Percentiles rank a stretch among this genome's conserved stretches.
phyloP scores from a whole-genome alignment of 2,113 vertebrate species.

The western clawed frog (Xenopus tropicalis) region UCB_Xtro_10.0 CM004448.2:13693001-13693500 shows the following conservation, averaged over 20 bases:
- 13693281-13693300: conserved; percentile 56
- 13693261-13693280: conserved; percentile 50
- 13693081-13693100: too few species aligned
- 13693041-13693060: too few species aligned
- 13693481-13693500: too few species aligned
- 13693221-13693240: not conserved
- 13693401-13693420: conserved; percentile 55
- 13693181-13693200: too few species aligned
- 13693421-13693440: conserved; percentile 57
- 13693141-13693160: too few species aligned
- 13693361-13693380: conserved; percentile 55
- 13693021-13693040: too few species aligned
- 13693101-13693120: too few species aligned
- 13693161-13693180: too few species aligned
- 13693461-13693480: conserved; percentile 23
- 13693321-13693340: conserved; percentile 60
- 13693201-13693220: too few species aligned
- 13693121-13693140: too few species aligned
- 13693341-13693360: conserved; percentile 59
- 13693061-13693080: too few species aligned
- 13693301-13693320: conserved; percentile 59
- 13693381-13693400: conserved; percentile 53
- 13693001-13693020: too few species aligned
- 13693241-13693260: not conserved
- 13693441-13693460: conserved; percentile 53